Evolutionary conservation across 1,140 invertebrate genomes (phyloP).

Genomic region (Apocrypta bakeri): DNA sequence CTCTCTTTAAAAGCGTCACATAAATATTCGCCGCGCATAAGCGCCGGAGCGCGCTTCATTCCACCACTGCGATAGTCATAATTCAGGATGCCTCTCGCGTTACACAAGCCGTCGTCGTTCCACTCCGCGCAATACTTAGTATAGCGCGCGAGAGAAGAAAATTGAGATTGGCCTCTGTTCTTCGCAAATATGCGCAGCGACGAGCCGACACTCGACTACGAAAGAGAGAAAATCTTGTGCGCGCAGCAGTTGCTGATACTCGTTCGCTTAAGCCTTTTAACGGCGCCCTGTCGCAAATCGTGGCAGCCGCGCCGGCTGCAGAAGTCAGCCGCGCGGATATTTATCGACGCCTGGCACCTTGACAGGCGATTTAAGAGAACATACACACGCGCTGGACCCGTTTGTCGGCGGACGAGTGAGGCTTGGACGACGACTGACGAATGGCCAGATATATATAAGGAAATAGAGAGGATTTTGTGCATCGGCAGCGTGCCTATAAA

Average conservation of each 20-base stretch:
- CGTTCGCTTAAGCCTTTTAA: slow-evolving; percentile 35
- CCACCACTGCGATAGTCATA: slow-evolving; percentile 46
- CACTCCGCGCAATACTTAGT: neutral
- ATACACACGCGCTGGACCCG: slow-evolving; percentile 34
- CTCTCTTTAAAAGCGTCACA: slow-evolving; percentile 34
- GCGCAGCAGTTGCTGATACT: too few relatives aligned
- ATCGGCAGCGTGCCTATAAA: neutral
- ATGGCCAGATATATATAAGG: slow-evolving; percentile 43
- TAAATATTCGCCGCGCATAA: slow-evolving; percentile 25
- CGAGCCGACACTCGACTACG: neutral
- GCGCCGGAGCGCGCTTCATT: neutral
- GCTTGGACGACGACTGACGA: slow-evolving; percentile 29
- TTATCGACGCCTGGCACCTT: slow-evolving; percentile 63
- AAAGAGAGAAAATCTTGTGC: slow-evolving; percentile 4
- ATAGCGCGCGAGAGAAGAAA: slow-evolving; percentile 10
- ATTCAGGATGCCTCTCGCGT: slow-evolving; percentile 42
- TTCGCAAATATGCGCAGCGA: slow-evolving; percentile 11
- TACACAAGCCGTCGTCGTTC: slow-evolving; percentile 8
- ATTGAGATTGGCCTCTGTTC: slow-evolving; percentile 46
- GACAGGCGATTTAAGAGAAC: slow-evolving; percentile 60
- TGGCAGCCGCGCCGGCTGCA: slow-evolving; percentile 16
- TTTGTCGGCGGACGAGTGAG: slow-evolving; percentile 43
- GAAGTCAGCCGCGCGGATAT: slow-evolving; percentile 55
- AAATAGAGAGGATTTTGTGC: neutral
- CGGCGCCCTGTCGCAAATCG: slow-evolving; percentile 48